Percentiles rank a stretch among this genome's conserved stretches.
Conservation (phyloP, 1,140 invertebrate genomes). For the Eufriesea mexicana region DNA sequence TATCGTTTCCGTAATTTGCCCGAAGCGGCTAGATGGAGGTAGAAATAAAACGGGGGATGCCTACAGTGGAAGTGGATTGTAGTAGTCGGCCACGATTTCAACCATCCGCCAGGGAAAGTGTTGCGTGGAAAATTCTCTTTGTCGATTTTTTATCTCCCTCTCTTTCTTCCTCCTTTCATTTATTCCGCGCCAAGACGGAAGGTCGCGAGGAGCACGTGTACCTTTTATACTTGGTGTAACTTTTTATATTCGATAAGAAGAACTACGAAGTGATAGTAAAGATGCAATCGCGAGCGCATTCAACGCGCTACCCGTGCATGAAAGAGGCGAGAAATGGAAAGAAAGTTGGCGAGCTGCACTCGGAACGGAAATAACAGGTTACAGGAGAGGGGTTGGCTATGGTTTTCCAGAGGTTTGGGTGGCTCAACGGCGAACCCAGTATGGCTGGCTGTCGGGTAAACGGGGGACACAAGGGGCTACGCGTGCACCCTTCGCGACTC, state of each 20-base stretch:
- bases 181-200: not conserved
- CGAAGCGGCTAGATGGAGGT: not conserved
- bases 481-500: constrained; percentile 62
- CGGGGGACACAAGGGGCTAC: constrained; percentile 64
- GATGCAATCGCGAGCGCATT: constrained; percentile 6
- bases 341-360: constrained; percentile 33
- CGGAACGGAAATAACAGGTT: not conserved
- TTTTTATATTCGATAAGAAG: not conserved
- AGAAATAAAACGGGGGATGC: not conserved
- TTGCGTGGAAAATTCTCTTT: not conserved
- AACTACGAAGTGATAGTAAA: not conserved
- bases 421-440: constrained; percentile 32
- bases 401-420: constrained; percentile 31
- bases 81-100: not conserved
- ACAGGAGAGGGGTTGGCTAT: not conserved
- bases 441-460: constrained; percentile 56
- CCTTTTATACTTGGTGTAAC: too few relatives aligned
- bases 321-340: constrained; percentile 35
- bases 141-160: not conserved
- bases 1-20: not conserved
- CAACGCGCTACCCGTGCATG: constrained; percentile 14
- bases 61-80: not conserved
- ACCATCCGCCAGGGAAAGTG: not conserved
- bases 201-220: not conserved
- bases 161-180: too few relatives aligned